These are phyloP conservation scores for Conistra vaccinii DNA, from an alignment of 2,888 invertebrate species.

Conservation along the genomic window DNA sequence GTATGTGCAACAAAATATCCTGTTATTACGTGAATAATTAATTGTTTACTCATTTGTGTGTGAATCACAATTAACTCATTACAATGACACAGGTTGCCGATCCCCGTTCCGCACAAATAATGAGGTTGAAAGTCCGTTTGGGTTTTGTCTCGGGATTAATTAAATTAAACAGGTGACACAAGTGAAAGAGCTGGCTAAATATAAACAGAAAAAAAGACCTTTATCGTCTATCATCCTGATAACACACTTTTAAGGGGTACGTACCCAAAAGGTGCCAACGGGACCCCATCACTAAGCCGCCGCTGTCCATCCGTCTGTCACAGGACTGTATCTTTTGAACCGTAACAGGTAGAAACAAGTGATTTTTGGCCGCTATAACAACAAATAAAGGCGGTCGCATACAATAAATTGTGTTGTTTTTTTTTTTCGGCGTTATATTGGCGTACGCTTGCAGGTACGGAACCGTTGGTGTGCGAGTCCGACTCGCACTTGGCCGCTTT, in stretches of 20 bases:
- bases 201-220: not conserved
- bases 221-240: constrained; percentile 3
- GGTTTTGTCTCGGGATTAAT: constrained; percentile 8
- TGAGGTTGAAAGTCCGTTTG: constrained; percentile 6
- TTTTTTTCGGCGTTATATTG: not conserved
- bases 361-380: not conserved
- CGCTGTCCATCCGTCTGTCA: not conserved
- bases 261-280: not conserved
- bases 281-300: not conserved
- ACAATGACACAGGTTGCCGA: not conserved
- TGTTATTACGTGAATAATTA: constrained; percentile 14
- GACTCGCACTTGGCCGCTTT: not conserved
- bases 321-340: not conserved
- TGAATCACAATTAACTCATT: constrained; percentile 23
- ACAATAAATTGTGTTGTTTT: no score
- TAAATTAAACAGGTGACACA: constrained; percentile 12
- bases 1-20: constrained; percentile 19
- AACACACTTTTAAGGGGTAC: constrained; percentile 2
- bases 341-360: not conserved
- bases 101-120: not conserved
- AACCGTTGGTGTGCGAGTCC: not conserved
- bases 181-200: not conserved
- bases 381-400: no score
- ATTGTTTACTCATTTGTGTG: constrained; percentile 25
- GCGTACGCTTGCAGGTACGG: not conserved